Evolutionary conservation across 1,140 invertebrate genomes (phyloP).

Genomic region (Euborellia annulipes): DNA sequence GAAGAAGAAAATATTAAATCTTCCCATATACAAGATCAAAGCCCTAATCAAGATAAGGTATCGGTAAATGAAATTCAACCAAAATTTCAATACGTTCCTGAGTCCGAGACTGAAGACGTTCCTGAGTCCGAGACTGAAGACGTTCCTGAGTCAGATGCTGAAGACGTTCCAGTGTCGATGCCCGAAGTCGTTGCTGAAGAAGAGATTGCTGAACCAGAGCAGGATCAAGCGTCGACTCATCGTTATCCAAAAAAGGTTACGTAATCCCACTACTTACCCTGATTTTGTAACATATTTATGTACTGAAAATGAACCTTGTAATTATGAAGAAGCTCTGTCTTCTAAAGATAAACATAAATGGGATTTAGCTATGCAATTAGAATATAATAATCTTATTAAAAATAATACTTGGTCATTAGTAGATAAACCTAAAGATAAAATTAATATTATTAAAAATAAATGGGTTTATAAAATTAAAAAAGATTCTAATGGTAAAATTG

Average conservation of each 20-base stretch:
- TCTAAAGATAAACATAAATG: constrained; percentile 14
- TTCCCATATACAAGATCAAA: too few species aligned
- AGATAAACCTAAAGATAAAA: constrained; percentile 13
- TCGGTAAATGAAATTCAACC: too few species aligned
- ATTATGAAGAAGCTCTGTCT: constrained; percentile 4
- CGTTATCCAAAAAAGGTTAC: constrained; percentile 8
- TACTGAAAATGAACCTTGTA: constrained; percentile 5
- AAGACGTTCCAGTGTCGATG: neutral
- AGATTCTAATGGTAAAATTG: constrained; percentile 15
- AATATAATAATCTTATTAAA: constrained; percentile 21
- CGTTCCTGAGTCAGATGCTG: neutral
- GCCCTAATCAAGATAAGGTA: too few species aligned
- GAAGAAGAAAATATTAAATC: neutral
- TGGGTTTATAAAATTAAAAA: constrained; percentile 24
- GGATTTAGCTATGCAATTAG: constrained; percentile 23
- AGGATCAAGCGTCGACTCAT: too few species aligned
- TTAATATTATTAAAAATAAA: constrained; percentile 18
- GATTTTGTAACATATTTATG: neutral
- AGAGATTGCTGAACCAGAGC: constrained; percentile 9
- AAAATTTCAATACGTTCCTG: too few species aligned
- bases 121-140: too few species aligned
- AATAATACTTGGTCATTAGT: constrained; percentile 26
- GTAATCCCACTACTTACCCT: neutral
- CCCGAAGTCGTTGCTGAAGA: neutral
- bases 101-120: too few species aligned